These are phyloP conservation scores for Prionailurus bengalensis DNA, from an alignment of 2,113 vertebrate genomes.

Conservation along the genomic window DNA sequence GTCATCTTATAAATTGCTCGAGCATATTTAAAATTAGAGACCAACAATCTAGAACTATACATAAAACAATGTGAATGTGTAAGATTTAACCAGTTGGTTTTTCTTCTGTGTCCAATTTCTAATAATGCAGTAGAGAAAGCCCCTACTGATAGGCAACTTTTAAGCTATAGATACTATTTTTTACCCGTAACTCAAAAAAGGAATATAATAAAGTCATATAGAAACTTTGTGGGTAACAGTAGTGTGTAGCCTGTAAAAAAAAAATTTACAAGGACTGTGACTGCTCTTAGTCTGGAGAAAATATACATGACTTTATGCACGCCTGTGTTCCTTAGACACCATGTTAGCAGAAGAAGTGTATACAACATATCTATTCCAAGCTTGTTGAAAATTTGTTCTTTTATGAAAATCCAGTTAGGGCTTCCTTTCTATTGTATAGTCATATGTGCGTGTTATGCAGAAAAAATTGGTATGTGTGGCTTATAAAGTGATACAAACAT, in stretches of 20 bases:
- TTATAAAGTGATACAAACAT: background rate
- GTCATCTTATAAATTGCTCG: background rate
- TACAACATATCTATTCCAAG: background rate
- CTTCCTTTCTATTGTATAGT: background rate
- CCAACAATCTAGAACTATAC: background rate
- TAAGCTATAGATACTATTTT: background rate
- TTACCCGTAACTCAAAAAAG: background rate
- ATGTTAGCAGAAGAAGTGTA: background rate
- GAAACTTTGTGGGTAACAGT: background rate
- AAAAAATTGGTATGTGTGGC: background rate
- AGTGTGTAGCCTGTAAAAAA: background rate
- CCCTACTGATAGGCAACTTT: background rate
- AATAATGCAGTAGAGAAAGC: background rate
- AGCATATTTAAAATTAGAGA: conserved; percentile 33
- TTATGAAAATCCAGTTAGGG: background rate
- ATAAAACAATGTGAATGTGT: background rate
- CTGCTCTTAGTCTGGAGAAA: background rate
- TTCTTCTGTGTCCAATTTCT: background rate
- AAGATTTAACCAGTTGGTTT: background rate
- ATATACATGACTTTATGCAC: background rate
- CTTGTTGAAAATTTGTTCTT: conserved; percentile 8
- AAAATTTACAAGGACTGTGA: background rate
- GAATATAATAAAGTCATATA: background rate
- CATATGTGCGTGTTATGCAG: background rate
- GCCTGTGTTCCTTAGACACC: background rate